A percentile compares a stretch with the other conserved stretches of the same genome.
Conservation (phyloP, 2,888 invertebrate genomes). For the Teleogryllus oceanicus region DNA sequence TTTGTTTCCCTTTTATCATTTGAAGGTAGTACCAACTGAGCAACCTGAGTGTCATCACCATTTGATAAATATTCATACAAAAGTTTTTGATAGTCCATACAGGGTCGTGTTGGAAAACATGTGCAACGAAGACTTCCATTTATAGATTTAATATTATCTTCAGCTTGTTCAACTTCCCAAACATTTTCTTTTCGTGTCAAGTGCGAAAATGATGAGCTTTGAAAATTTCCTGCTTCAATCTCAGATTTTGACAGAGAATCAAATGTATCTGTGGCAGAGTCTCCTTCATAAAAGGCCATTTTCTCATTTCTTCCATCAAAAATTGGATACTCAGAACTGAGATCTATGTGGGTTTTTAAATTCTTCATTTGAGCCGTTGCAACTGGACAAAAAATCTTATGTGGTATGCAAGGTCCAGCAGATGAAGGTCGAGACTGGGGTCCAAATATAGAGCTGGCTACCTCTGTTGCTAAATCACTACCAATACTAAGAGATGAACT, state of each 20-base stretch:
- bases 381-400: not conserved
- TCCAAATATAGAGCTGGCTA: not conserved
- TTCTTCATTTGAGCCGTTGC: not conserved
- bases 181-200: not conserved
- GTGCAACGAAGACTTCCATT: not conserved
- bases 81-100: constrained; percentile 25
- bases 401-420: not conserved
- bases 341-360: too few relatives aligned
- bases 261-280: not conserved
- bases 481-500: not conserved
- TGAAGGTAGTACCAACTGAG: too few relatives aligned
- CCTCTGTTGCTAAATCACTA: constrained; percentile 6
- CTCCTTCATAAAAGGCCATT: not conserved
- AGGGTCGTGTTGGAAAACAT: constrained; percentile 24
- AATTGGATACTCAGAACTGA: not conserved
- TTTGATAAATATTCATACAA: constrained; percentile 22
- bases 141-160: not conserved
- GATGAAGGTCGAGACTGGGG: not conserved
- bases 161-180: constrained; percentile 24
- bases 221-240: not conserved
- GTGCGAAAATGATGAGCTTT: not conserved
- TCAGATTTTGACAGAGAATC: not conserved
- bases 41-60: not conserved
- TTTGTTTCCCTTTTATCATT: too few relatives aligned
- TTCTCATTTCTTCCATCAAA: not conserved